A percentile compares a stretch with the other conserved stretches of the same genome.
These are phyloP conservation scores for Xerus inauris DNA, from an alignment of 2,113 vertebrate genomes.

Conservation along the genomic window DNA sequence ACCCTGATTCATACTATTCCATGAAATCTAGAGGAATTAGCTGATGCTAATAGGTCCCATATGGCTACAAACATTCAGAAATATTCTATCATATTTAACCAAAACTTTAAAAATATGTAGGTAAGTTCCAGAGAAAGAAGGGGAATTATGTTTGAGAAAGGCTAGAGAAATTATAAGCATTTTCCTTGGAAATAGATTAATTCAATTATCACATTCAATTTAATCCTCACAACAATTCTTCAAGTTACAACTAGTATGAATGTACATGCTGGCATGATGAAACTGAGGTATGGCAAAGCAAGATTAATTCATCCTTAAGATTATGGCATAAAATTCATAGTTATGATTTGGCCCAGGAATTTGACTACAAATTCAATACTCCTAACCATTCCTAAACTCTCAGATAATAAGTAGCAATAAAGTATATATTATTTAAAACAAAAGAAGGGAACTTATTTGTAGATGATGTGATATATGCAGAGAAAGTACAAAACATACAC, in stretches of 20 bases:
- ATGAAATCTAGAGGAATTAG: not conserved
- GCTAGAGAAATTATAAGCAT: not conserved
- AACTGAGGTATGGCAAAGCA: not conserved
- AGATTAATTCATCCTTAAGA: not conserved
- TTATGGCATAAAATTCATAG: not conserved
- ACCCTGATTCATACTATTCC: not conserved
- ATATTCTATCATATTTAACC: not conserved
- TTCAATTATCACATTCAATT: not conserved
- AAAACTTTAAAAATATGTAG: not conserved
- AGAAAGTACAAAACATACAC: not conserved
- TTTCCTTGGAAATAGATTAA: not conserved
- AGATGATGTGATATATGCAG: not conserved
- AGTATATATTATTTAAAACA: not conserved
- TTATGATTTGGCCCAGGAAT: not conserved
- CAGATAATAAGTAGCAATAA: not conserved
- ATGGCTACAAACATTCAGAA: not conserved
- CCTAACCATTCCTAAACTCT: not conserved
- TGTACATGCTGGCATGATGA: not conserved
- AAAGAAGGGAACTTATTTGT: not conserved
- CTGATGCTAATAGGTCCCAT: not conserved
- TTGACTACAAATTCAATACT: not conserved
- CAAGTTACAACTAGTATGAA: not conserved
- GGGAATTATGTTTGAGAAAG: not conserved
- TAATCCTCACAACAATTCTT: not conserved
- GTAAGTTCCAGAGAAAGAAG: slow-evolving; percentile 1